Conservation (phyloP, 2,797 vertebrate species). For the Eurystomus glaucurus region DNA sequence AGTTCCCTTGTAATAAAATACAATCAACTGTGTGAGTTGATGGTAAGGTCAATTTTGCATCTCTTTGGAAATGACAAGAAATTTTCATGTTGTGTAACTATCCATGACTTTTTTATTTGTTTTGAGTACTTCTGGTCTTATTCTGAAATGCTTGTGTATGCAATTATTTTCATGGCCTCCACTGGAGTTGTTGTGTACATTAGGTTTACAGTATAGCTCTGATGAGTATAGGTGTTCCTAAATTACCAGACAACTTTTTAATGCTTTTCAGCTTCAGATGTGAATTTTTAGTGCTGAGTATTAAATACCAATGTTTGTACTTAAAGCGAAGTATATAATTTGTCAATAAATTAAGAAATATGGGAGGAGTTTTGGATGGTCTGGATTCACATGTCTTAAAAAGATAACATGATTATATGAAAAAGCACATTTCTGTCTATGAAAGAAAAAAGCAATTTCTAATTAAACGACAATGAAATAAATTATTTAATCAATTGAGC, state of each 20-base stretch:
- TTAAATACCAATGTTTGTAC: not conserved
- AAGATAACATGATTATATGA: not conserved
- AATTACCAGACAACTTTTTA: not conserved
- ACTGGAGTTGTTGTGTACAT: not conserved
- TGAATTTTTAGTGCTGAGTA: not conserved
- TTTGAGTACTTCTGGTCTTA: not conserved
- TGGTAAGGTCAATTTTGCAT: not conserved
- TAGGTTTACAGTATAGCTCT: not conserved
- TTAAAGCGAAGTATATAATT: not conserved
- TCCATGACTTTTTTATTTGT: not conserved
- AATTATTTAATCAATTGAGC: not conserved
- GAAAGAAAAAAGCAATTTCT: not conserved
- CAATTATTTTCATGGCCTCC: not conserved
- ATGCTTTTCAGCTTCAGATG: not conserved
- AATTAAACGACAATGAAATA: not conserved
- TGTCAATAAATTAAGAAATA: not conserved
- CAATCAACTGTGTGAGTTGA: not conserved
- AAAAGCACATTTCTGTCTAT: not conserved
- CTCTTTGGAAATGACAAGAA: not conserved
- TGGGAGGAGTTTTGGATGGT: not conserved
- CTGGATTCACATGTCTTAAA: not conserved
- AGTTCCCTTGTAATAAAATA: not conserved
- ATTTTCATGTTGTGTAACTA: not conserved
- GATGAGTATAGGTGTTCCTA: not conserved
- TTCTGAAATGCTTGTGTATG: not conserved